Evolutionary conservation across 1,140 invertebrate genomes (phyloP).

Genomic region (Stratiolaelaps scimitus): DNA sequence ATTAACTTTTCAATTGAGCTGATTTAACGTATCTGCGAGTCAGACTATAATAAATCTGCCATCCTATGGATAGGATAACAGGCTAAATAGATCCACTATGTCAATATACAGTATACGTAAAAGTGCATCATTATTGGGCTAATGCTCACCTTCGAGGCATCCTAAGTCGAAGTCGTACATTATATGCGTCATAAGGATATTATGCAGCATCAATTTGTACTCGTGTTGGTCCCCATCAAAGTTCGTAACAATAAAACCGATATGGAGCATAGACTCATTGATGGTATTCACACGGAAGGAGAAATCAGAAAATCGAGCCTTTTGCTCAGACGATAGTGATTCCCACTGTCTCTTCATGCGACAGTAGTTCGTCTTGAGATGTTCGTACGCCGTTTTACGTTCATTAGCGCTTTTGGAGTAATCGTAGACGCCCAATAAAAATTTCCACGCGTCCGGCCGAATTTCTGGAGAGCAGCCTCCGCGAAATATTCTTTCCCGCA

Average conservation of each 20-base stretch:
- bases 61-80: too few species aligned
- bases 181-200: conserved; percentile 96
- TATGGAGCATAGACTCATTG: conserved; percentile 95
- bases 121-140: too few species aligned
- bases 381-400: conserved; percentile 43
- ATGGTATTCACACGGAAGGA: conserved; percentile 84
- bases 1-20: too few species aligned
- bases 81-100: too few species aligned
- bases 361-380: conserved; percentile 64
- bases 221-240: conserved; percentile 81
- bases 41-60: too few species aligned
- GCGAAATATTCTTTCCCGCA: conserved; percentile 49
- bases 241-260: conserved; percentile 78
- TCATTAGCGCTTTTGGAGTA: conserved; percentile 65
- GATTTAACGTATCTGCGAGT: too few species aligned
- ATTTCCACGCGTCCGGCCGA: conserved; percentile 84
- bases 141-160: conserved; percentile 53
- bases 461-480: conserved; percentile 56
- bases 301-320: conserved; percentile 72
- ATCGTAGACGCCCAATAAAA: conserved; percentile 71
- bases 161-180: conserved; percentile 99
- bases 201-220: conserved; percentile 67
- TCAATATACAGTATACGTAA: too few species aligned
- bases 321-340: conserved; percentile 70
- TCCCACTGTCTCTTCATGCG: conserved; percentile 94